Evolutionary conservation across 2,888 invertebrate species (phyloP).

Genomic region (Opisthograptis luteolata): DNA sequence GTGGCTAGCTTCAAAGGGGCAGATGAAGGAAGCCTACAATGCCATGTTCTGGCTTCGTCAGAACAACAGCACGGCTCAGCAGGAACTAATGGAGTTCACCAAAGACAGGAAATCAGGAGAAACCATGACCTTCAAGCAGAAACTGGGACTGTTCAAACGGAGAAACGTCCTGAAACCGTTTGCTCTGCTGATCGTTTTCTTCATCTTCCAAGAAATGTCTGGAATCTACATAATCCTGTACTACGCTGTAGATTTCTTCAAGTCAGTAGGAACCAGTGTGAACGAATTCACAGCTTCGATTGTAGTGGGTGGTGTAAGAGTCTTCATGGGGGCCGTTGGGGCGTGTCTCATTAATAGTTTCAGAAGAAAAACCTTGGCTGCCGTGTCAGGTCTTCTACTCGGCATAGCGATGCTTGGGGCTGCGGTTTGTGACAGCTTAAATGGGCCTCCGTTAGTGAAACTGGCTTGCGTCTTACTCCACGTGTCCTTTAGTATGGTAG

Average conservation of each 20-base stretch:
- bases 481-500: constrained; percentile 89
- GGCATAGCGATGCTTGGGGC: constrained; percentile 87
- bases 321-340: constrained; percentile 87
- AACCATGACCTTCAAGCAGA: constrained; percentile 67
- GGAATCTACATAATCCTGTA: constrained; percentile 90
- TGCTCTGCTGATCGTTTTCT: constrained; percentile 86
- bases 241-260: constrained; percentile 89
- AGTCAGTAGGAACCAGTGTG: constrained; percentile 86
- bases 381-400: constrained; percentile 87
- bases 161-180: constrained; percentile 88
- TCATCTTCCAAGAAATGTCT: constrained; percentile 88
- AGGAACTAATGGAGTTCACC: constrained; percentile 86
- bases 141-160: constrained; percentile 72
- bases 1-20: constrained; percentile 86
- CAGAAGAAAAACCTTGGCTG: constrained; percentile 86
- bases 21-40: constrained; percentile 84
- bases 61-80: constrained; percentile 85
- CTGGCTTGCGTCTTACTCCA: constrained; percentile 87
- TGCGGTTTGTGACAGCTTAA: constrained; percentile 82
- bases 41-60: constrained; percentile 87
- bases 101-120: constrained; percentile 70
- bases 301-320: constrained; percentile 87
- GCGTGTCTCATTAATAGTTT: constrained; percentile 87
- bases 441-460: constrained; percentile 75
- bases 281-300: constrained; percentile 89